These are phyloP conservation scores for Buceros bicornis DNA, from an alignment of 2,797 vertebrate genomes.

Conservation along the genomic window DNA sequence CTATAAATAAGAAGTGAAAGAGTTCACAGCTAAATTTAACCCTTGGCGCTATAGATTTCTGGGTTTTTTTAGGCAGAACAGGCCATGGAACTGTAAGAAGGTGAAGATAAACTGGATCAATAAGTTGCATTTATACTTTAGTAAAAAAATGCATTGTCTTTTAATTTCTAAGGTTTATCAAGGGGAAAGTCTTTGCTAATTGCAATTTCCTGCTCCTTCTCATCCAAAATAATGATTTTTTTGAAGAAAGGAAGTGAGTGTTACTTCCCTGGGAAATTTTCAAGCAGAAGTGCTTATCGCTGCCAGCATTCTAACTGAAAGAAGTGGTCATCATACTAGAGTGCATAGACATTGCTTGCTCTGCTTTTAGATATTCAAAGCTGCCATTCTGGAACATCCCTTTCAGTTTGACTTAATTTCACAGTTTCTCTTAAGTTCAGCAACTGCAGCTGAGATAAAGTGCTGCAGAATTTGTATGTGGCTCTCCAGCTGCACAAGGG, in stretches of 20 bases:
- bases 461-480: accelerated
- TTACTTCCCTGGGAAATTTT: conserved; percentile 16
- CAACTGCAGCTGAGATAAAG: neutral
- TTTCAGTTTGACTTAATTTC: neutral
- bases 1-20: conserved; percentile 69
- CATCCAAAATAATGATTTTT: neutral
- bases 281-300: conserved; percentile 4
- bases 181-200: neutral
- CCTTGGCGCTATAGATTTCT: neutral
- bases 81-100: neutral
- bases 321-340: neutral
- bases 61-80: neutral
- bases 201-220: neutral
- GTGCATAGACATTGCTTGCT: neutral
- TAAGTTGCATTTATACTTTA: neutral
- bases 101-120: neutral
- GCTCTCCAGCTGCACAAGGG: accelerated
- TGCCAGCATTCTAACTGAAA: neutral
- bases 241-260: conserved; percentile 29
- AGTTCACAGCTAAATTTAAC: conserved; percentile 64
- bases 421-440: neutral
- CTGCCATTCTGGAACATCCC: neutral
- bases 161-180: neutral
- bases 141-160: neutral
- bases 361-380: neutral